phyloP scores from a whole-genome alignment of 2,113 vertebrate species.

The Zonotrichia leucophrys region DNA sequence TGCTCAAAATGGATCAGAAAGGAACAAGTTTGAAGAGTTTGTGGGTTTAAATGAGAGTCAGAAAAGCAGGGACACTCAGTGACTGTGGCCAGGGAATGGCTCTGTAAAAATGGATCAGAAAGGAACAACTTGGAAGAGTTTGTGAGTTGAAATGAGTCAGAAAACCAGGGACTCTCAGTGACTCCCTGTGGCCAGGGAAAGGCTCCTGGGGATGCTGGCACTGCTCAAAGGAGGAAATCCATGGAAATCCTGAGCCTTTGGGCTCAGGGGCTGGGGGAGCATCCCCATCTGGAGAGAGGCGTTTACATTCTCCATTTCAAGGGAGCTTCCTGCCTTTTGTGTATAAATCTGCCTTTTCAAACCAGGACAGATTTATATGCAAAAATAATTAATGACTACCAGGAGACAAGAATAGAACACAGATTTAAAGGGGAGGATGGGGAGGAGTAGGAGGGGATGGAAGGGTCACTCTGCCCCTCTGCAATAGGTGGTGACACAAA shows the following conservation, averaged over 20 bases:
- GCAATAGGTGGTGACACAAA: not conserved
- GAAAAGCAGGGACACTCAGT: fast-evolving
- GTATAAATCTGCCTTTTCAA: not conserved
- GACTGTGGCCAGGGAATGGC: not conserved
- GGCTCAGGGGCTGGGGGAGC: not conserved
- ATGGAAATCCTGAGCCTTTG: not conserved
- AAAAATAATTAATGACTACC: not conserved
- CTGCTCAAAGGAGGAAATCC: not conserved
- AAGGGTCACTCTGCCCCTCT: not conserved
- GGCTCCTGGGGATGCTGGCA: not conserved
- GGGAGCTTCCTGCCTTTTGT: not conserved
- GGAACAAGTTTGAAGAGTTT: not conserved
- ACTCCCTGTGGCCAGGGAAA: too few species aligned
- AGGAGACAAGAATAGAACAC: not conserved
- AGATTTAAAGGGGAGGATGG: fast-evolving
- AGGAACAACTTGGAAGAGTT: not conserved
- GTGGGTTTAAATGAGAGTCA: not conserved
- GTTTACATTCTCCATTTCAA: not conserved
- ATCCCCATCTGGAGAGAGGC: not conserved
- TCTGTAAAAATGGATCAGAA: not conserved
- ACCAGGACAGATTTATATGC: not conserved
- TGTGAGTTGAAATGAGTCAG: fast-evolving
- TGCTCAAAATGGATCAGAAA: not conserved
- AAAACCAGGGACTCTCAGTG: fast-evolving
- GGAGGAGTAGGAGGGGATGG: not conserved